Evolutionary conservation across 2,797 vertebrate species (phyloP).

Genomic region (Nasua narica): DNA sequence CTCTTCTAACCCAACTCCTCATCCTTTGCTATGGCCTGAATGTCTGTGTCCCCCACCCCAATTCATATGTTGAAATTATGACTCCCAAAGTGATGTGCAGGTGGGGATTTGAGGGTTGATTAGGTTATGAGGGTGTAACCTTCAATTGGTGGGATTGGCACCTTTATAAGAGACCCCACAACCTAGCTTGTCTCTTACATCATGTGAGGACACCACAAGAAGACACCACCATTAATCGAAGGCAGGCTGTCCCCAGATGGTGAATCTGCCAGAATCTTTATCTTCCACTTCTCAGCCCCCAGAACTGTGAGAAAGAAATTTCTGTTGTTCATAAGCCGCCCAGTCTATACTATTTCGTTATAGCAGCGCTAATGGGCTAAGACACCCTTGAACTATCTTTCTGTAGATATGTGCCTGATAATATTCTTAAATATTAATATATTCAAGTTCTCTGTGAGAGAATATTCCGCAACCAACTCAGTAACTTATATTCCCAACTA

Average conservation of each 20-base stretch:
- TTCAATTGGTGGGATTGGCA: neutral
- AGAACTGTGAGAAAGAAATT: neutral
- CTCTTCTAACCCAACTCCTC: neutral
- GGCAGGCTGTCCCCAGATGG: neutral
- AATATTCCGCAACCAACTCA: neutral
- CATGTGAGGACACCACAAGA: neutral
- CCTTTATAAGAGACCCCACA: neutral
- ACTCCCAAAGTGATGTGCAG: neutral
- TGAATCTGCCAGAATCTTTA: neutral
- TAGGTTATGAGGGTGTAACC: neutral
- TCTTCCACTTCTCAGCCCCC: neutral
- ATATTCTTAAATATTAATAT: neutral
- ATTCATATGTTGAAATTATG: neutral
- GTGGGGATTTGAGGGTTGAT: neutral
- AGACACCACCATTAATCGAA: neutral
- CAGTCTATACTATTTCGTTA: neutral
- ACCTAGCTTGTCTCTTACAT: neutral
- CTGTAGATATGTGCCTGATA: neutral
- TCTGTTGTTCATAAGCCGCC: neutral
- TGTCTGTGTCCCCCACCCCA: neutral
- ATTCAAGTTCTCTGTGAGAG: neutral
- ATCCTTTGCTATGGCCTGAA: neutral
- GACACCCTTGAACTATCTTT: neutral
- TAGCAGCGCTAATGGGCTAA: neutral
- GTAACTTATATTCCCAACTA: neutral